Base-by-base conservation (phyloP, 2,888 invertebrate genomes). In the Sesia apiformis region DNA sequence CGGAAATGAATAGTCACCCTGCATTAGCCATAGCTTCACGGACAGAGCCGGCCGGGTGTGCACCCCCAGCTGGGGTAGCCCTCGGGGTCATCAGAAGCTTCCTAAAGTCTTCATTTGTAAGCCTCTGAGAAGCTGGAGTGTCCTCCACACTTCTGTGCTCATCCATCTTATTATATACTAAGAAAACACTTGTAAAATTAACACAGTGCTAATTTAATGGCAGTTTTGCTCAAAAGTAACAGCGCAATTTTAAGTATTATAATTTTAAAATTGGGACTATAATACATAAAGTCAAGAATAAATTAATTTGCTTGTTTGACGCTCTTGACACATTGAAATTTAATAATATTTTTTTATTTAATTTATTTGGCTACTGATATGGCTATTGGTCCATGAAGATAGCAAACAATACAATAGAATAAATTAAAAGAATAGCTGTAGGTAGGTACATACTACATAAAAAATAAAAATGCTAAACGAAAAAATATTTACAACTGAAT, bases 71-170 rank as follows among this genome's bases (percentile, higher is more conserved):
- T 0, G 93, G 93, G 0, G 95, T 94, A 4, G 94, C 92, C 58
- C 97, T 91, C 0, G 99, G 98, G 0, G 98, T 98, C 95, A 98
- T 98, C 63, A 99, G 85, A 53, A 99, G 88, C 76, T 97, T 98
- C 55, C 98, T 93, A 75, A 99, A 99, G 86, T 99, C 99, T 76
- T 97, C 98, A 90, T 99, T 99, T 5, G 98, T 98, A 55, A 99
- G 91, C 63, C 96, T 92, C 70, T 94, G 94, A 0, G 96, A 95
- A 60, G 91, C 91, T 50, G 94, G 93, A 55, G 92, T 92, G 63
- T 92, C 91, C 62, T 91, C 88, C 57, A 90, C 90, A 67, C 78
- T 82, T 53, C 80, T 69, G 54, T 78, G 78, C 52, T 90, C 90
- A 53, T 90, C 90, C 91, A 91, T 91, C 63, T 72, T 85, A 57